Base-by-base conservation (phyloP, 1,140 invertebrate species). In the Hyphantria cunea region DNA sequence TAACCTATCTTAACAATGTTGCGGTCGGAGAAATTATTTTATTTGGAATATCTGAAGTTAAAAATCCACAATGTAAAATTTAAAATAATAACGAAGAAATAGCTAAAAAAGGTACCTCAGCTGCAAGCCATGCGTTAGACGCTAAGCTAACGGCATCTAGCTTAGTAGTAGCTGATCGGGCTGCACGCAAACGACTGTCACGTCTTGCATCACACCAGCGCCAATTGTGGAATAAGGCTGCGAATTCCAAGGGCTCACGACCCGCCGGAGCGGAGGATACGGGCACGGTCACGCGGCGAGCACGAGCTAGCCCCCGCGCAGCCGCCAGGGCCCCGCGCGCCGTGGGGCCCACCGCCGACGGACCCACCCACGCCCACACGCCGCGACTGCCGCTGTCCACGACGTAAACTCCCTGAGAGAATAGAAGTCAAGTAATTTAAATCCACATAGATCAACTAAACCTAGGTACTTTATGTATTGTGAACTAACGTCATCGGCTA, bases 311-410 rank as follows among this genome's bases (percentile, higher is more conserved):
- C 0, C 97, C 97, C 14, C 97, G 93, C 0, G 96, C 96, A 76
- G 39, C 95, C 93, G 68, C 94, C 90, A 80, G 93, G 93, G 10
- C 98, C 94, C 45, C 97, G 93, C 95, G 3, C 95, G 97, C 15
- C 95, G 95, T 97, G 95, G 98, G 10, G 95, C 93, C 95, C 95
- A 97, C 72, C 95, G 94, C 15, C 94, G 95, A 10, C 93, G 93
- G 93, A 0, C 98, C 98, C 6, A 97, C 95, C 98, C 98, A 99
- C 0, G 97, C 95, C 97, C 97, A 99, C 59, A 98, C 94, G 0
- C 97, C 97, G 0, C 95, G 94, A 7, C 92, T 91, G n/a, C 95
- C 95, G 72, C 96, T 96, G 82, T 98, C 97, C 32, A 99, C 90
- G 58, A 99, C 94, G 85, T 95, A 99, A 0, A 96, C 95, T 69